A percentile compares a stretch with the other conserved stretches of the same genome.
Conservation (phyloP, 2,888 invertebrate species). For the Cephonodes hylas region DNA sequence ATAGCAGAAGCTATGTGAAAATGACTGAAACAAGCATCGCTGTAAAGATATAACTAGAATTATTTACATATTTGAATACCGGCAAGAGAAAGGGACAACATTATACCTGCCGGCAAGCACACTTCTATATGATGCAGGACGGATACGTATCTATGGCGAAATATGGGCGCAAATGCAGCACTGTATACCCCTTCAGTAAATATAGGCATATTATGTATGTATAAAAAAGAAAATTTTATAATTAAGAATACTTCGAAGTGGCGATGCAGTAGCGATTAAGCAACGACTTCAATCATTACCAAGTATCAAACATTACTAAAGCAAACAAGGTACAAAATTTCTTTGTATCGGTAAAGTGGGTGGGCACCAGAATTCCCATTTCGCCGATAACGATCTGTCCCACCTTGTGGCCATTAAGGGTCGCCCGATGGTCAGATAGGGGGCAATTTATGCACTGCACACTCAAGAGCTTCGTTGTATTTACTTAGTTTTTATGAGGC, state of each 20-base stretch:
- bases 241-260: not conserved
- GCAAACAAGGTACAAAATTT: constrained; percentile 67
- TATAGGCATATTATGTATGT: too few species aligned
- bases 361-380: constrained; percentile 63
- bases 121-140: too few species aligned
- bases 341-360: constrained; percentile 70
- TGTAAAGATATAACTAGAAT: too few species aligned
- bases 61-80: too few species aligned
- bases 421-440: constrained; percentile 74
- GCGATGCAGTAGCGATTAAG: not conserved
- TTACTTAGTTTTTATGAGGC: constrained; percentile 64
- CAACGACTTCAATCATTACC: not conserved
- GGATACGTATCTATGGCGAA: too few species aligned
- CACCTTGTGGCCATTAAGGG: constrained; percentile 74
- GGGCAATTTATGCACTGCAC: constrained; percentile 74
- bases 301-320: constrained; percentile 1
- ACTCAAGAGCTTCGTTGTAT: constrained; percentile 63
- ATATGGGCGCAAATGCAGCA: too few species aligned
- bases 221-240: not conserved
- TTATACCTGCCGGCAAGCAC: too few species aligned
- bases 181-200: too few species aligned
- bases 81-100: too few species aligned
- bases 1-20: too few species aligned
- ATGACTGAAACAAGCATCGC: too few species aligned
- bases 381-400: constrained; percentile 74